Evolutionary conservation across 2,113 vertebrate species (phyloP).

Genomic region (Platanista minor): DNA sequence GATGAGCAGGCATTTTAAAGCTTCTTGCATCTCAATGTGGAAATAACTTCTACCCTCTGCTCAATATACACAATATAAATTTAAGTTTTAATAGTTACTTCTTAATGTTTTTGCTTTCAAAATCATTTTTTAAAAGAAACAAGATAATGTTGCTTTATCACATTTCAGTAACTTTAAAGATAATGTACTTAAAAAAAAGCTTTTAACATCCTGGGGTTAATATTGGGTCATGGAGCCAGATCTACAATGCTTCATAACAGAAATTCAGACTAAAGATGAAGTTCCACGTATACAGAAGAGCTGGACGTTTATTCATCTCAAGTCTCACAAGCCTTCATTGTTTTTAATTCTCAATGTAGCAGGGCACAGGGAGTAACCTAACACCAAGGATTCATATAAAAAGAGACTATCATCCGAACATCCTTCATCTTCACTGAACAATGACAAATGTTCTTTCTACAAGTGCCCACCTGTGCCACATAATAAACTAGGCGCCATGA

Average conservation of each 20-base stretch:
- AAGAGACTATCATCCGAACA: background rate
- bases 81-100: background rate
- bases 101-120: background rate
- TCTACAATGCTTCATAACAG: background rate
- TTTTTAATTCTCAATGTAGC: background rate
- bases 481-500: background rate
- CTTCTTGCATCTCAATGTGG: conserved; percentile 1
- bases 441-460: background rate
- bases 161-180: background rate
- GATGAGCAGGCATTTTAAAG: conserved; percentile 15
- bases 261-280: background rate
- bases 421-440: background rate
- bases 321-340: background rate
- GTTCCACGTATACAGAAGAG: background rate
- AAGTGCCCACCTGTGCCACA: background rate
- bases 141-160: background rate
- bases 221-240: background rate
- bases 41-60: conserved; percentile 28
- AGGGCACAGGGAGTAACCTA: background rate
- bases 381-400: background rate
- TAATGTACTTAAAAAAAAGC: background rate
- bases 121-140: background rate
- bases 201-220: background rate
- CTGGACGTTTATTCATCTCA: background rate
- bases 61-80: background rate